A percentile compares a stretch with the other conserved stretches of the same genome.
phyloP scores from a whole-genome alignment of 2,888 invertebrate species.

The Taenaris catops region DNA sequence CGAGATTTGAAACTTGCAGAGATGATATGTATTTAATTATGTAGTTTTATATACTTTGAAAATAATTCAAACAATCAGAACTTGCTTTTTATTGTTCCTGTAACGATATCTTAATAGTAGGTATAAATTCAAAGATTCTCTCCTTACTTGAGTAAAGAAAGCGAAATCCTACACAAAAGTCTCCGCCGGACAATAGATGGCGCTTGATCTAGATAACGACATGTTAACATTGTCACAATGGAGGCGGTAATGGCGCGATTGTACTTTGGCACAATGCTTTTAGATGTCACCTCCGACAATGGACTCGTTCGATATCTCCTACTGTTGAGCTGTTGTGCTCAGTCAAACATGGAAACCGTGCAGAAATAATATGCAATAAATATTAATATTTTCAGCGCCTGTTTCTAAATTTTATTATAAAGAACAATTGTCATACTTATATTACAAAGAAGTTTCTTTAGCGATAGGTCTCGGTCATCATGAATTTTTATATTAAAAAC shows the following conservation, averaged over 20 bases:
- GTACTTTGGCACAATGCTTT: conserved; percentile 74
- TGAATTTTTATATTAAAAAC: too few relatives aligned
- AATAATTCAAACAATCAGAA: too few relatives aligned
- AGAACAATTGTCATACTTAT: too few relatives aligned
- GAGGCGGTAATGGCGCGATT: conserved; percentile 74
- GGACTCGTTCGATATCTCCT: conserved; percentile 63
- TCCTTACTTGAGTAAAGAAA: conserved; percentile 9
- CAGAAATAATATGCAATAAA: conserved; percentile 40
- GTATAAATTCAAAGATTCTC: neutral
- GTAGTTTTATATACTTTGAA: too few relatives aligned
- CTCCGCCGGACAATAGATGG: conserved; percentile 72
- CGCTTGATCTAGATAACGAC: conserved; percentile 77
- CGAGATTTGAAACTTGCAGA: too few relatives aligned
- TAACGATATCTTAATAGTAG: too few relatives aligned
- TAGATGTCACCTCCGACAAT: conserved; percentile 72
- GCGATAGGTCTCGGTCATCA: too few relatives aligned
- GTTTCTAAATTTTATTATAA: too few relatives aligned
- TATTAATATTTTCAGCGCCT: too few relatives aligned
- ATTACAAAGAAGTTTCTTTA: too few relatives aligned
- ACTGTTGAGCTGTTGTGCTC: conserved; percentile 39
- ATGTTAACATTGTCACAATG: conserved; percentile 78
- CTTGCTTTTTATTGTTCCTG: too few relatives aligned
- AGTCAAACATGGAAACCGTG: conserved; percentile 54
- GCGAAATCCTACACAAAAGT: conserved; percentile 55
- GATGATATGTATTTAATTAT: too few relatives aligned